phyloP scores from a whole-genome alignment of 2,113 vertebrate species.

The Amia ocellicauda region DNA sequence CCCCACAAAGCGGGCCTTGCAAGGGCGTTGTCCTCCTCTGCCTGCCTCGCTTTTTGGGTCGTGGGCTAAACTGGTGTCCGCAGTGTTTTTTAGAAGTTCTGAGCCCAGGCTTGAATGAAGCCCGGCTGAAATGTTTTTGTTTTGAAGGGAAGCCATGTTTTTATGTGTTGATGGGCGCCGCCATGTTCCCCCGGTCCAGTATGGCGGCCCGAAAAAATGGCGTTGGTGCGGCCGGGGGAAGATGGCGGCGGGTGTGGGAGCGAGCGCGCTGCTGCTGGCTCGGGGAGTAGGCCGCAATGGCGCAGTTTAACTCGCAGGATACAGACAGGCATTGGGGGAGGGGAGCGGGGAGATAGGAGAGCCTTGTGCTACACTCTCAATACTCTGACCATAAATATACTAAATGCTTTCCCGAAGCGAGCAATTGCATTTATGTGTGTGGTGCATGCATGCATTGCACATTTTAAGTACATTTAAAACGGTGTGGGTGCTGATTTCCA shows the following conservation, averaged over 20 bases:
- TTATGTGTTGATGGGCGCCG: constrained; percentile 98
- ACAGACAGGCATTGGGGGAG: constrained; percentile 45
- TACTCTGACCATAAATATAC: too few species aligned
- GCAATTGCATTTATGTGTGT: too few species aligned
- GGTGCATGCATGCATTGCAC: too few species aligned
- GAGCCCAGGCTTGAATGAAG: constrained; percentile 18
- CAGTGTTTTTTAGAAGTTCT: constrained; percentile 38
- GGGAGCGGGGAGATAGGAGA: constrained; percentile 58
- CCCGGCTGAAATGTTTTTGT: constrained; percentile 80
- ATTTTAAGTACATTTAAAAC: too few species aligned
- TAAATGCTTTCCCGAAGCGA: too few species aligned
- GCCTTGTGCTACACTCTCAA: too few species aligned
- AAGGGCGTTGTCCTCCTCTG: constrained; percentile 56
- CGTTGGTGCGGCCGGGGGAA: constrained; percentile 75
- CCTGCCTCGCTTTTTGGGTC: constrained; percentile 50
- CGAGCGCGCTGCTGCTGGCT: constrained; percentile 60
- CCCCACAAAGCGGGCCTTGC: constrained; percentile 45
- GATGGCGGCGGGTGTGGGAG: constrained; percentile 82
- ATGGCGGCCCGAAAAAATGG: constrained; percentile 97
- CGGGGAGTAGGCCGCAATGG: constrained; percentile 83
- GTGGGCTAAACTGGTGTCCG: constrained; percentile 13
- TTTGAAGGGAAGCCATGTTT: constrained; percentile 99
- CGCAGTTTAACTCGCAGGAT: constrained; percentile 71
- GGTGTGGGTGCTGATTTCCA: too few species aligned
- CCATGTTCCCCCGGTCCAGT: constrained; percentile 98